Conservation (phyloP, 35 echinoderm and acorn worm genomes). For the Eucidaris tribuloides region DNA sequence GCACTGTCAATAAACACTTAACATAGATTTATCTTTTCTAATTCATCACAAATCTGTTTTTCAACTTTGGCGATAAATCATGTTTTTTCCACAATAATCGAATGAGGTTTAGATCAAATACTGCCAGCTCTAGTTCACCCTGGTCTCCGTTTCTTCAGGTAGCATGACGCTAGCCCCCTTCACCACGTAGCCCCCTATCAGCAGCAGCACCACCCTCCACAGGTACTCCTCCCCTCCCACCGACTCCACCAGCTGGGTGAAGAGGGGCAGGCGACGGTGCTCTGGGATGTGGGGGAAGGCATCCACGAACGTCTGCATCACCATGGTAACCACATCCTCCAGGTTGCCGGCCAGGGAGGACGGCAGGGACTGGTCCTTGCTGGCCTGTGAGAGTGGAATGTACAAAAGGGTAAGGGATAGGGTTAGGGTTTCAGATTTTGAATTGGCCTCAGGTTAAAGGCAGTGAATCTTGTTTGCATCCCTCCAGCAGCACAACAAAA, state of each 20-base stretch:
- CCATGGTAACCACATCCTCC: conserved; percentile 79
- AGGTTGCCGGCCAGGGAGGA: conserved; percentile 30
- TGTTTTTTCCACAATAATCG: too few species aligned
- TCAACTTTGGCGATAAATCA: too few species aligned
- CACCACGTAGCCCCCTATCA: conserved; percentile 55
- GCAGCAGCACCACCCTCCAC: conserved; percentile 68
- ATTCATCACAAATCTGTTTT: too few species aligned
- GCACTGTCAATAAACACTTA: too few species aligned
- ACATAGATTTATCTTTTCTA: too few species aligned
- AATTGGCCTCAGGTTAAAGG: too few species aligned
- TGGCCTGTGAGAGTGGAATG: conserved; percentile 47
- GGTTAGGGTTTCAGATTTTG: background rate
- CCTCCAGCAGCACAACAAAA: too few species aligned
- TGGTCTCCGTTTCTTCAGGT: conserved; percentile 53
- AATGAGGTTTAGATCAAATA: too few species aligned
- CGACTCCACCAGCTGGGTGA: conserved; percentile 75
- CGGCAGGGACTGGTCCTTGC: conserved; percentile 42
- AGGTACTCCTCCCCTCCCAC: conserved; percentile 65
- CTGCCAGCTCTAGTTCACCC: too few species aligned
- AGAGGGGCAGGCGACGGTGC: conserved; percentile 81
- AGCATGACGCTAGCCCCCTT: conserved; percentile 63
- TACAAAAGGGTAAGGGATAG: background rate
- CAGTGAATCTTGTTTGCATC: too few species aligned
- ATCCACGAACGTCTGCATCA: conserved; percentile 90
- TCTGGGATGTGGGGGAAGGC: conserved; percentile 95